Base-by-base conservation (phyloP, 2,888 invertebrate species). In the Stenoptilia bipunctidactyla region DNA sequence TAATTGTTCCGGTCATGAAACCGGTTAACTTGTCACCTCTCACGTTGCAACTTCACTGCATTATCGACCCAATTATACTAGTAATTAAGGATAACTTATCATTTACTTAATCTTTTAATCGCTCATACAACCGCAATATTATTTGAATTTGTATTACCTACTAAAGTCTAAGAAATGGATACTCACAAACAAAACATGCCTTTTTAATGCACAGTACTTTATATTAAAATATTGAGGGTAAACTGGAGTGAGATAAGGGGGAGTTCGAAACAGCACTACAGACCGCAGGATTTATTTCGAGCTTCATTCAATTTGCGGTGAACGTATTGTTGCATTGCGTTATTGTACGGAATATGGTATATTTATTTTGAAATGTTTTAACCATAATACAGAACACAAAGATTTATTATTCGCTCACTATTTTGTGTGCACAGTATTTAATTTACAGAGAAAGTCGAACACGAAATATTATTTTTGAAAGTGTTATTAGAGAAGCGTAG, bases 241-340 rank as follows among this genome's bases (percentile, higher is more conserved):
- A 12, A 30, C 3, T 30, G 30, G 20, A 20, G 20, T 20, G 20
- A 20, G 20, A 20, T 20, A 20, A 20, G 75, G 72, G 62, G 72
- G 71, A 63, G 66, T 76, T 70, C 70, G 73, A 72, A 70, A 66
- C 69, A 70, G 67, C 74, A 8, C 20, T 20, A 20, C 20, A 8
- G 70, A 68, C 73, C 69, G 67, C 71, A 60, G 72, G 74, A 79
- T 79, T 79, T 79, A 79, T 79, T 71, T 72, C 67, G 66, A 76
- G 71, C 66, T 66, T 76, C 68, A 79, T 80, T 77, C 77, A 80
- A 77, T 80, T 79, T 79, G 74, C 61, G 75, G 75, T 64, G 66
- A 71, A 69, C 69, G 70, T 75, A 75, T 77, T 77, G 77, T 73
- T 63, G 61, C 66, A 72, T 69, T 68, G 68, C 58, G 55, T 75